phyloP scores from a whole-genome alignment of 2,888 invertebrate species.

The Gibbula magus region DNA sequence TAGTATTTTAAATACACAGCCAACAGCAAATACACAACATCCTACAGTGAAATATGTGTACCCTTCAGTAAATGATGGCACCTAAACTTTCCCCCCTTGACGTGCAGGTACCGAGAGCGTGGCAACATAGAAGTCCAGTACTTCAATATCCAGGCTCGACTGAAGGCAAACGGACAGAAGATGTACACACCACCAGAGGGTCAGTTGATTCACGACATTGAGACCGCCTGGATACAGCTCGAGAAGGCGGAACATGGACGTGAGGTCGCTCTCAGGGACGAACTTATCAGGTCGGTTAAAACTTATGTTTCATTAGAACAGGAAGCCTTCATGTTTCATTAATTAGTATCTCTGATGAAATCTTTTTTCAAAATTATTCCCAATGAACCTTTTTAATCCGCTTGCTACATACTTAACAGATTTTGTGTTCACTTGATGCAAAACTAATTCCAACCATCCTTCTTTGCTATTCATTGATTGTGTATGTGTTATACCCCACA shows the following conservation, averaged over 20 bases:
- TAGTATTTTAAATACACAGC: no score
- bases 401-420: no score
- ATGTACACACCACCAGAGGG: constrained; percentile 80
- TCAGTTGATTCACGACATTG: constrained; percentile 94
- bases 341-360: background rate
- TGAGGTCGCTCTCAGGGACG: constrained; percentile 93
- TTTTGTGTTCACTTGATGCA: no score
- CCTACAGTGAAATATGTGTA: no score
- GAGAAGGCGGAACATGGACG: constrained; percentile 95
- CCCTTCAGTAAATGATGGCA: background rate
- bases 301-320: background rate
- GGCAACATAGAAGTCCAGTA: constrained; percentile 94
- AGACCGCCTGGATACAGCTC: constrained; percentile 93
- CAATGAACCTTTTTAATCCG: background rate
- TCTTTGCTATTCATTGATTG: no score
- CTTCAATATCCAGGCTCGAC: constrained; percentile 96
- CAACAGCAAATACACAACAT: no score
- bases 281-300: constrained; percentile 82
- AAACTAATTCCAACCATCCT: no score
- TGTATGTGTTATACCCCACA: no score
- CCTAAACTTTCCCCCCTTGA: background rate
- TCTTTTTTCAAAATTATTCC: background rate
- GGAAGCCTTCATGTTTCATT: background rate
- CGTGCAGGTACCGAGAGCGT: constrained; percentile 90
- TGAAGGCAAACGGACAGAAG: constrained; percentile 88